These are phyloP conservation scores for Lepus oiostolus DNA, from an alignment of 2,797 vertebrate species.

Conservation along the genomic window DNA sequence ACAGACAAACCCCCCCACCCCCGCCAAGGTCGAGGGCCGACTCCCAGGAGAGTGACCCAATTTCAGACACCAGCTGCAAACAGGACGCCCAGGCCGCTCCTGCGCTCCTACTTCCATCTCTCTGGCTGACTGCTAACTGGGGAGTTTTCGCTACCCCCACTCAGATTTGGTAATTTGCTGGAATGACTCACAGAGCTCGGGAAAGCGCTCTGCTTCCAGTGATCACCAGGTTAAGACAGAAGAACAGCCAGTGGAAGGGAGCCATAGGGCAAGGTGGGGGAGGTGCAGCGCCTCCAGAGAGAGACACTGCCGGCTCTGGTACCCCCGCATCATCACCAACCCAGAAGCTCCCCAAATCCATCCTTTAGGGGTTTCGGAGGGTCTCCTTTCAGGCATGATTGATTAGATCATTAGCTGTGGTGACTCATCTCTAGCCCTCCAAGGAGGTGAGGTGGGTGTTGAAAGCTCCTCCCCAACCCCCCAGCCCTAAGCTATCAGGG, in stretches of 20 bases:
- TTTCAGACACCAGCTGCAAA: not conserved
- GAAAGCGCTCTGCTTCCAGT: not conserved
- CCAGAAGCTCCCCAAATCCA: not conserved
- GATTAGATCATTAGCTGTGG: not conserved
- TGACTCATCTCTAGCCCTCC: not conserved
- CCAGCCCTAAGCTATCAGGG: not conserved
- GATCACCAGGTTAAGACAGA: not conserved
- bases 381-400: not conserved
- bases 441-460: not conserved
- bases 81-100: not conserved
- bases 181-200: not conserved
- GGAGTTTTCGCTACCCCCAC: not conserved
- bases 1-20: not conserved
- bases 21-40: not conserved
- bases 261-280: not conserved
- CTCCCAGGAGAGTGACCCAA: no score
- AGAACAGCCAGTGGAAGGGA: not conserved
- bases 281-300: not conserved
- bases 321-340: not conserved
- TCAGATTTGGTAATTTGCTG: not conserved
- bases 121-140: not conserved
- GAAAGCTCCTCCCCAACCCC: not conserved
- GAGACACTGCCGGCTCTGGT: no score
- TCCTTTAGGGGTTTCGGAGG: not conserved
- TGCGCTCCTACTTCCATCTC: not conserved